Evolutionary conservation across 2,797 vertebrate genomes (phyloP).

Genomic region (Gallinago nigripennis): DNA sequence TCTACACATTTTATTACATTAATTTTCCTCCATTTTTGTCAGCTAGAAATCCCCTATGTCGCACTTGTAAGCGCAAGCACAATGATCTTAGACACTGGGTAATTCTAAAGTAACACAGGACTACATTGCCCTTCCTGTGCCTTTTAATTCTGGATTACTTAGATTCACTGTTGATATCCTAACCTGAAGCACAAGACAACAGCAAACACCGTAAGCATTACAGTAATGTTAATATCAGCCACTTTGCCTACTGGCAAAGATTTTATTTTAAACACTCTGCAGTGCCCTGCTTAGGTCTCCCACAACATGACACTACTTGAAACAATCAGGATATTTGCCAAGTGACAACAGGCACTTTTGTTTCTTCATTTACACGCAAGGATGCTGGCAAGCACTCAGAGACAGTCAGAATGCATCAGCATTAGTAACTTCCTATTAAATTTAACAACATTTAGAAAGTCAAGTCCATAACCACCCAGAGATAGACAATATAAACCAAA

Average conservation of each 20-base stretch:
- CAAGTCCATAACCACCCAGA: neutral
- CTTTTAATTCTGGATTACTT: neutral
- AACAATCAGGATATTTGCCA: neutral
- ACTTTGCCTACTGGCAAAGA: neutral
- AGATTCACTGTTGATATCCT: neutral
- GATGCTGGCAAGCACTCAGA: neutral
- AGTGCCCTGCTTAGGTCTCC: neutral
- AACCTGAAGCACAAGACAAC: neutral
- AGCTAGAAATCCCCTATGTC: neutral
- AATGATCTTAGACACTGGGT: accelerated
- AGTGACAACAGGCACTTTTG: neutral
- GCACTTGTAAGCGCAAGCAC: neutral
- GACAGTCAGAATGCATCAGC: neutral
- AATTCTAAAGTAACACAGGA: neutral
- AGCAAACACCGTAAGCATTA: neutral
- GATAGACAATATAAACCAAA: neutral
- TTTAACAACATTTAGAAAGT: neutral
- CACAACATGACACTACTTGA: neutral
- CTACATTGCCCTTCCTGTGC: neutral
- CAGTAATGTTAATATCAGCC: neutral
- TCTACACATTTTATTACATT: neutral
- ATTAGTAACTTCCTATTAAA: neutral
- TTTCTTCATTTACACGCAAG: neutral
- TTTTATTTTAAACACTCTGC: neutral
- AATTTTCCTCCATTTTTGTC: neutral